Evolutionary conservation across 2,888 invertebrate species (phyloP), one percentile per base, ranked within the genome.

Genomic region (Acrobasis consociella): DNA sequence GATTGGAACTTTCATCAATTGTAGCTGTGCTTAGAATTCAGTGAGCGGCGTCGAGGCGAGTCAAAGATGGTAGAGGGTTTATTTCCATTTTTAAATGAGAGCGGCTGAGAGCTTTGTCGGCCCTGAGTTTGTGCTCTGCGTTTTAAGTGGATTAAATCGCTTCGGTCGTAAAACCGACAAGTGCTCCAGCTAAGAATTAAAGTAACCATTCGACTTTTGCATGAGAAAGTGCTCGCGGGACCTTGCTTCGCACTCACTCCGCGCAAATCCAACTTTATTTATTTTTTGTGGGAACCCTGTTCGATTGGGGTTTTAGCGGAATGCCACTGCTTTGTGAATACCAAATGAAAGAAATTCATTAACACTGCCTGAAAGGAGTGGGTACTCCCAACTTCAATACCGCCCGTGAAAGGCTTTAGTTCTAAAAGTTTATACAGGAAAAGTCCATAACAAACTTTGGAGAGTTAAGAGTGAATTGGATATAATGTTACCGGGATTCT

Each of bases 81-180:
- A 92, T 91, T 92, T 92, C 91, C 91, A 92, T 92, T 92, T 92
- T 91, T 92, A 92, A 92, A 92, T 91, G 90, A 91, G 91, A 89
- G 86, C 90, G 90, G 86, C 90, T 89, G 89, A 91, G 91, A 91
- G 91, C 91, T 91, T 91, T 92, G 91, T 91, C 91, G 91, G 91
- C 87, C 85, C 76, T 72, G 87, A 91, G 91, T 87, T 88, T 91
- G 91, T 91, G 91, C 91, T 91, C 86, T 87, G 91, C 87, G 91
- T 93, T 93, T 92, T 93, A 93, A 93, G 93, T 93, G 93, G 93
- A 93, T 93, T 93, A 93, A 93, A 93, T 91, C 91, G 91, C 91
- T 90, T 87, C 79, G 91, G 90, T 91, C 91, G 91, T 91, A 92
- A 91, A 92, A 91, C 91, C 91, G 91, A 91, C 91, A 92, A 91